Evolutionary conservation across 2,797 vertebrate species (phyloP), one percentile per base, ranked within the genome.

Genomic region (Amazonetta brasiliensis): DNA sequence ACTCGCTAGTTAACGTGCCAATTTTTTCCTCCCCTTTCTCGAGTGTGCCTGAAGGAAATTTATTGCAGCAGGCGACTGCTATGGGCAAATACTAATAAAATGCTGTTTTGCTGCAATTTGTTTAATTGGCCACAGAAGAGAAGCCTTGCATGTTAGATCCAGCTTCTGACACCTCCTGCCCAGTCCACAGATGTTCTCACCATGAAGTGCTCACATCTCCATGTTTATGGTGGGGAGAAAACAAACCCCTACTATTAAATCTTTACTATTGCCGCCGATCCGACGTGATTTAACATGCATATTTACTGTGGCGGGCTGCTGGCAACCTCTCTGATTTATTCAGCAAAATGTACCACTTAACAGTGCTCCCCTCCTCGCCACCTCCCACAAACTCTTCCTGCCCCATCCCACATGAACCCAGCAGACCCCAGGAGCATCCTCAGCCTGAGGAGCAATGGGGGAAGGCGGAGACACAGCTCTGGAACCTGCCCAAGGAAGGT

Each of bases 51-150:
- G 95, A 95, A 98, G 98, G 98, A 98, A 98, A 99, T 99, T 98
- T 99, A 99, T 98, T 96, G 98, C 98, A 89, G 95, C 92, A 95
- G 95, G 97, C 92, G 68, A 98, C 96, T 98, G 98, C 98, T 98
- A 96, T 98, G 98, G 98, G 98, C 98, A 98, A 99, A 99, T 98
- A 98, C 98, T 98, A 99, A 99, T 99, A 99, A 99, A 99, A 99
- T 98, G 98, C 97, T 98, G 97, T 98, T 99, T 99, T 98, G 98
- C 98, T 98, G 98, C 99, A 98, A 98, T 99, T 98, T 98, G 98
- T 98, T 99, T 99, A 99, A 99, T 99, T 99, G 98, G 98, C 98
- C 99, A 98, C 98, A 98, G 98, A 98, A 98, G 98, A 98, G 97
- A 98, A 87, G 96, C 97, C 95, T 96, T 78, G 97, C 96, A 81